phyloP scores from a whole-genome alignment of 2,888 invertebrate species.

The Linnaemya vulpina region DNA sequence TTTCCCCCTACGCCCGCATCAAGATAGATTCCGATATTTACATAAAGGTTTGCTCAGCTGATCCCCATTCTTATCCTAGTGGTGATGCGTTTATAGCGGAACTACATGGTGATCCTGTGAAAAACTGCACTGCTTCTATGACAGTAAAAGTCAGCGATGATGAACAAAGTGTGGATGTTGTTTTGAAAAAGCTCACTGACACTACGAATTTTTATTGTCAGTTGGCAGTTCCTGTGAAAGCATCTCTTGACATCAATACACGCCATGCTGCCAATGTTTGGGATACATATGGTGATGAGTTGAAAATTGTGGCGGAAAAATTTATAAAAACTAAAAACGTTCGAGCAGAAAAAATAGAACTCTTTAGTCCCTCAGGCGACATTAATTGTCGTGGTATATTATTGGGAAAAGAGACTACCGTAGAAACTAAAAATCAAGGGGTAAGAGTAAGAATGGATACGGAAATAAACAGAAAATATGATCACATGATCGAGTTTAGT shows the following conservation, averaged over 20 bases:
- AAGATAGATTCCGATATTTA: slow-evolving; percentile 77
- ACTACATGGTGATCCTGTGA: slow-evolving; percentile 74
- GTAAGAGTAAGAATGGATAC: slow-evolving; percentile 68
- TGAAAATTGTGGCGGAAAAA: slow-evolving; percentile 75
- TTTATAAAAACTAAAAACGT: slow-evolving; percentile 78
- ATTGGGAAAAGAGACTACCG: slow-evolving; percentile 76
- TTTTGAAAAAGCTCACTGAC: slow-evolving; percentile 70
- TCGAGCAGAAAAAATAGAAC: slow-evolving; percentile 75
- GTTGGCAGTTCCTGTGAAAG: slow-evolving; percentile 79
- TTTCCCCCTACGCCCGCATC: slow-evolving; percentile 76
- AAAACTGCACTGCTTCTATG: slow-evolving; percentile 75
- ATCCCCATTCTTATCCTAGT: slow-evolving; percentile 76
- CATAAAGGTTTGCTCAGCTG: slow-evolving; percentile 75
- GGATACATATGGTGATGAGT: slow-evolving; percentile 77
- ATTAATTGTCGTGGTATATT: slow-evolving; percentile 78
- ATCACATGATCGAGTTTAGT: neutral
- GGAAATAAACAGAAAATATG: neutral
- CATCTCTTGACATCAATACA: slow-evolving; percentile 76
- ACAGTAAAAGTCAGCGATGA: slow-evolving; percentile 74
- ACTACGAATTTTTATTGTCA: slow-evolving; percentile 73
- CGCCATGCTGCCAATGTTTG: slow-evolving; percentile 75
- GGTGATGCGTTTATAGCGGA: slow-evolving; percentile 78
- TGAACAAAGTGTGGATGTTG: slow-evolving; percentile 74
- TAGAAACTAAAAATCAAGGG: slow-evolving; percentile 76
- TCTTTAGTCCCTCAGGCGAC: slow-evolving; percentile 77